These are phyloP conservation scores for Phycodurus eques DNA, from an alignment of 2,113 vertebrate species.

Conservation along the genomic window DNA sequence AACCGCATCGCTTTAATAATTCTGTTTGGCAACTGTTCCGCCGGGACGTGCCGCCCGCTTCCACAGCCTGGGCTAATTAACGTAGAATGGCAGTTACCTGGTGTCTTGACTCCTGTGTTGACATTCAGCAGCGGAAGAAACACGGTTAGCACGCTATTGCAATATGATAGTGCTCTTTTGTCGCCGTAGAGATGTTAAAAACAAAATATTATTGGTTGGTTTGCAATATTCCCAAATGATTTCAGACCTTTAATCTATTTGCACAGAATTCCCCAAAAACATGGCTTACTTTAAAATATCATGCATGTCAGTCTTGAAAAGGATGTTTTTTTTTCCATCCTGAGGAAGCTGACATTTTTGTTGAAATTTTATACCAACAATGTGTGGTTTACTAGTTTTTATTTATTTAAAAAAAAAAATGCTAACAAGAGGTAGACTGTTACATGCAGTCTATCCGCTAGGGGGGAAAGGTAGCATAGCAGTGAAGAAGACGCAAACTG, in stretches of 20 bases:
- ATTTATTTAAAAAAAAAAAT: not conserved
- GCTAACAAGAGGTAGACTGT: not conserved
- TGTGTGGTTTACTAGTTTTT: not conserved
- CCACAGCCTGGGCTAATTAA: conserved; percentile 62
- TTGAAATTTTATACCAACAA: not conserved
- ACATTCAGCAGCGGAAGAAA: conserved; percentile 52
- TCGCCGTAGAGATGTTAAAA: not conserved
- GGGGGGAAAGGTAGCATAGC: not conserved
- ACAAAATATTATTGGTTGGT: not conserved
- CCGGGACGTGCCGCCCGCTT: conserved; percentile 53
- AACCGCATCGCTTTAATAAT: conserved; percentile 59
- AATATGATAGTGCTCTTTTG: conserved; percentile 28
- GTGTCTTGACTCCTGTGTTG: conserved; percentile 19
- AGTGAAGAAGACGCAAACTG: not conserved
- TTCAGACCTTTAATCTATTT: not conserved
- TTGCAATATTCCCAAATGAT: not conserved
- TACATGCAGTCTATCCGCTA: not conserved
- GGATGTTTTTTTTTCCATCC: conserved; percentile 14
- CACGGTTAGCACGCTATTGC: not conserved
- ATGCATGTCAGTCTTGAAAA: conserved; percentile 36
- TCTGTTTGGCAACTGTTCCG: conserved; percentile 66
- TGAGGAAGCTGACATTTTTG: not conserved
- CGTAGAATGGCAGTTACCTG: conserved; percentile 30
- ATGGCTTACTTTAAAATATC: conserved; percentile 33
- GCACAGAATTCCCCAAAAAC: conserved; percentile 6